Conservation (phyloP, 2,888 invertebrate genomes). For the Drosophila falleni region DNA sequence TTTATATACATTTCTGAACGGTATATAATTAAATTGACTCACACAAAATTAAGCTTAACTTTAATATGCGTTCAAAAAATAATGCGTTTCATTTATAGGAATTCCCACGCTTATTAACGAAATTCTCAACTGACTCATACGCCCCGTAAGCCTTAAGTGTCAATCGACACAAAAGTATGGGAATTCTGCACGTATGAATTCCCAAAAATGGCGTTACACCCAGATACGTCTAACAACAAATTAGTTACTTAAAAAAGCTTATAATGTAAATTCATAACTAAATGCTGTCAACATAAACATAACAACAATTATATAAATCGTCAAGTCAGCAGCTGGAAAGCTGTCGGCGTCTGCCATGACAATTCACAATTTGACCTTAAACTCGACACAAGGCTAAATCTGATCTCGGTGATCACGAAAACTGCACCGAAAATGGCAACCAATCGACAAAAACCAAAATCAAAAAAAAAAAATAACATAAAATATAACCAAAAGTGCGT, state of each 20-base stretch:
- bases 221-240: slow-evolving; percentile 41
- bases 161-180: slow-evolving; percentile 7
- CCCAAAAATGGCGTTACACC: slow-evolving; percentile 37
- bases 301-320: slow-evolving; percentile 47
- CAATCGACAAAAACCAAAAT: not conserved
- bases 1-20: too few relatives aligned
- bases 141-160: slow-evolving; percentile 25
- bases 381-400: slow-evolving; percentile 48
- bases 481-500: slow-evolving; percentile 3
- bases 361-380: slow-evolving; percentile 54
- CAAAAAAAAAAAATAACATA: not conserved
- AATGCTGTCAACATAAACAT: slow-evolving; percentile 20
- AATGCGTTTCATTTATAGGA: slow-evolving; percentile 28
- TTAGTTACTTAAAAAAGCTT: slow-evolving; percentile 15
- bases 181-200: slow-evolving; percentile 14
- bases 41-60: not conserved
- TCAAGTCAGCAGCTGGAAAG: slow-evolving; percentile 29
- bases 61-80: not conserved
- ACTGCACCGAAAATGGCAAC: slow-evolving; percentile 32
- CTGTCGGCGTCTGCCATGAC: slow-evolving; percentile 21
- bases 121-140: slow-evolving; percentile 44
- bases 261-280: slow-evolving; percentile 15
- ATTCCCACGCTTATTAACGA: slow-evolving; percentile 50
- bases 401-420: slow-evolving; percentile 4
- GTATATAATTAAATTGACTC: not conserved